Evolutionary conservation across 2,888 invertebrate genomes (phyloP).

Genomic region (Thyatira batis): DNA sequence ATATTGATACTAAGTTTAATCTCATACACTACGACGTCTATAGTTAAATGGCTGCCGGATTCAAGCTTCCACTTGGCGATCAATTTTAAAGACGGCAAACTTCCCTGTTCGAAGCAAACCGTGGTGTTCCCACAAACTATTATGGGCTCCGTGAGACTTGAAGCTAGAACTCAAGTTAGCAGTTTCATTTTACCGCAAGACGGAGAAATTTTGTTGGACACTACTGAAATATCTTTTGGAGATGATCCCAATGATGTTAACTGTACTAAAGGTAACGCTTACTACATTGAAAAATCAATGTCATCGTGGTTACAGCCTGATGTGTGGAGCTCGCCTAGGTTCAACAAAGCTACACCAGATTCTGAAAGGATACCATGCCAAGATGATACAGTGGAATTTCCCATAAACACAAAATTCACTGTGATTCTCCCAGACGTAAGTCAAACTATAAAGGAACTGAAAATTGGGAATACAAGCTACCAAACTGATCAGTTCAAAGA

Average conservation of each 20-base stretch:
- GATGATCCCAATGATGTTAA: constrained; percentile 43
- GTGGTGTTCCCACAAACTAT: constrained; percentile 63
- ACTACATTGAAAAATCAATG: constrained; percentile 53
- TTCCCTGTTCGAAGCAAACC: constrained; percentile 68
- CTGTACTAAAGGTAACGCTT: constrained; percentile 48
- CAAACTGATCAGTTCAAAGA: constrained; percentile 20
- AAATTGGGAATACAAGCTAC: constrained; percentile 36
- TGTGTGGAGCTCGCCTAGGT: constrained; percentile 67
- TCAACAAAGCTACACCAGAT: constrained; percentile 76
- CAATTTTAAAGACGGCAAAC: constrained; percentile 58
- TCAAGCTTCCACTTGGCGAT: constrained; percentile 59
- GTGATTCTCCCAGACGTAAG: constrained; percentile 47
- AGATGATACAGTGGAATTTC: constrained; percentile 69
- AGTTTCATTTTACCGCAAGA: constrained; percentile 64
- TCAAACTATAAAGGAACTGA: constrained; percentile 47
- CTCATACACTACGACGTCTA: constrained; percentile 38
- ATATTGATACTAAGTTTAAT: constrained; percentile 28
- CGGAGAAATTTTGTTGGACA: constrained; percentile 63
- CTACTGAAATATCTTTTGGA: constrained; percentile 51
- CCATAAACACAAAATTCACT: constrained; percentile 47
- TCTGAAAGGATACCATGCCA: constrained; percentile 73
- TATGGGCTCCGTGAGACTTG: constrained; percentile 47
- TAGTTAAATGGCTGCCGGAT: constrained; percentile 66
- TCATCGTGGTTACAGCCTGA: constrained; percentile 65
- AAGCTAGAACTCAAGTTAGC: constrained; percentile 43